Evolutionary conservation across 2,888 invertebrate species (phyloP), one percentile per base, ranked within the genome.

Genomic region (Linnaemya vulpina): DNA sequence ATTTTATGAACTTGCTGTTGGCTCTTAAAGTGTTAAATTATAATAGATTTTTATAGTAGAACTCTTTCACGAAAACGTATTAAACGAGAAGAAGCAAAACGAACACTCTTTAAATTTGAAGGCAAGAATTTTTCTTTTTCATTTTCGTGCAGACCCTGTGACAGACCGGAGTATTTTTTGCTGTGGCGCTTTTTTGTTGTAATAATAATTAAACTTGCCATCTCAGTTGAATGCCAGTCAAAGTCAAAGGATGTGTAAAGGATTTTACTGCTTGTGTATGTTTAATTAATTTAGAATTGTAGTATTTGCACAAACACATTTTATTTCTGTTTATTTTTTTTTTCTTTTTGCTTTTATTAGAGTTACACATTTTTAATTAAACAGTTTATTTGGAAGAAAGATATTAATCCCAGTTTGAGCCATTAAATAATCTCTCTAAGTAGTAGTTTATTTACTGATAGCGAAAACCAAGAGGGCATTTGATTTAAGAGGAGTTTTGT

Each of bases 371-470:
- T 73, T 73, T 73, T 30, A 73, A 60, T 73, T 60, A 62, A 73
- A 73, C 22, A 46, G 49, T 73, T 35, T 46, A 35, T 73, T 67
- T 67, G 49, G 9, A 0, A 38, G n/a, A 49, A 43, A 43, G 30
- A 20, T 40, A 35, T 30, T 46, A 73, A 82, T 67, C 58, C 60
- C 63, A 40, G 30, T 65, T 65, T 71, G 63, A 60, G 40, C n/a
- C 30, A 65, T 40, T 67, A 43, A 76, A 71, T 70, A 51, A n/a
- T 65, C 15, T 8, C 35, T 8, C 35, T 8, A 0, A 5, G n/a
- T 35, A 13, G 11, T 20, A 20, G 9, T 65, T 43, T 17, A 40
- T 0, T 25, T 38, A 22, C n/a, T 15, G 8, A 25, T 43, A 15
- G 3, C 11, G 2, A 65, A 46, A 25, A 46, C 15, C 20, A 22